These are phyloP conservation scores for Gibbula magus DNA, from an alignment of 2,888 invertebrate species.

Conservation along the genomic window DNA sequence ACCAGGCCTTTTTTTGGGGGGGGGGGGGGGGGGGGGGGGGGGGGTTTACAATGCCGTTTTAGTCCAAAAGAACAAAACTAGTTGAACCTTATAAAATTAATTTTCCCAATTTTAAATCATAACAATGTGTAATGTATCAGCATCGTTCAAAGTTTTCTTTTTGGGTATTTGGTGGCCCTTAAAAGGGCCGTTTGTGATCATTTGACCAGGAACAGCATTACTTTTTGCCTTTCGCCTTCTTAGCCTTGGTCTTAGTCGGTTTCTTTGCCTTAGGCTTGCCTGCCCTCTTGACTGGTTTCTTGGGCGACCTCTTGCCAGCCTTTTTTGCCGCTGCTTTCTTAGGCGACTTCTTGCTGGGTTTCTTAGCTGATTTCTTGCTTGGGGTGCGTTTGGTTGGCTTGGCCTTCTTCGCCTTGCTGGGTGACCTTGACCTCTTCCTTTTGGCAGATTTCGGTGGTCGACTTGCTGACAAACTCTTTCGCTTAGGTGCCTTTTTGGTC, in stretches of 20 bases:
- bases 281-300: neutral
- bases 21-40: no score
- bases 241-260: neutral
- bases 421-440: neutral
- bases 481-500: neutral
- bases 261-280: neutral
- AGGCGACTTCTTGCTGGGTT: neutral
- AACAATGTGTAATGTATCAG: neutral
- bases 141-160: neutral
- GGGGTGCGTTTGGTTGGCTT: neutral
- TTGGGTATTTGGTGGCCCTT: neutral
- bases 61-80: no score
- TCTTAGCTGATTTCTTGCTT: neutral
- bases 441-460: neutral
- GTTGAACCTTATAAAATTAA: no score
- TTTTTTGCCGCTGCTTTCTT: neutral
- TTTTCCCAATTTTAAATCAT: no score
- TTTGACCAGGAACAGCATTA: neutral
- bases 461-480: neutral
- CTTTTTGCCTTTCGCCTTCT: neutral
- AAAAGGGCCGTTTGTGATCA: neutral
- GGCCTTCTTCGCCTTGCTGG: neutral
- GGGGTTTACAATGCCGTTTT: no score
- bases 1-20: no score
- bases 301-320: neutral